phyloP scores from a whole-genome alignment of 2,888 invertebrate genomes.

The Reticulitermes lucifugus region DNA sequence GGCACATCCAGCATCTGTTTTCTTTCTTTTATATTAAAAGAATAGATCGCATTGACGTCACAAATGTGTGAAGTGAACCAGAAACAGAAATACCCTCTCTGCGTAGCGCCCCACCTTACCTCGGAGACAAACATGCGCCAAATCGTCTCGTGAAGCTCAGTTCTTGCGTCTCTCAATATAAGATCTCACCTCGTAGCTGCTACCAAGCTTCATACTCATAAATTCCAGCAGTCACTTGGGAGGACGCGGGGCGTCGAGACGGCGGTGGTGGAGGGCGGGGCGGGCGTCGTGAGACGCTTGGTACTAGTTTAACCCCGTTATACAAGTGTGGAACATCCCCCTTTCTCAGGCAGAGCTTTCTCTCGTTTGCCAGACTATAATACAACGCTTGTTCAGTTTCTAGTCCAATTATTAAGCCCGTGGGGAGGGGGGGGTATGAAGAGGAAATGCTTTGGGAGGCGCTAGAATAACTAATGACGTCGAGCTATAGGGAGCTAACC shows the following conservation, averaged over 20 bases:
- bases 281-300: constrained; percentile 10
- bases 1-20: too few species aligned
- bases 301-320: constrained; percentile 4
- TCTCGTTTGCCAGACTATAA: constrained; percentile 1
- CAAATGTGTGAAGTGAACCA: too few species aligned
- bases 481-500: neutral
- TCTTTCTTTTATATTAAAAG: too few species aligned
- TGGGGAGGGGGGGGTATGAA: neutral
- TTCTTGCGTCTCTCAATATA: neutral
- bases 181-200: neutral
- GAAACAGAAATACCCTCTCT: too few species aligned
- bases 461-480: constrained; percentile 33
- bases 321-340: constrained; percentile 18
- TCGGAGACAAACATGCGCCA: too few species aligned
- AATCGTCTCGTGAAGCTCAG: too few species aligned
- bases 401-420: constrained; percentile 30
- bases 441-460: constrained; percentile 5
- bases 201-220: neutral
- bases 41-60: too few species aligned
- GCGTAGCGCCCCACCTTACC: too few species aligned
- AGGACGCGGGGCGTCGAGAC: neutral
- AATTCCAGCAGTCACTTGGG: constrained; percentile 18
- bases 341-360: constrained; percentile 6
- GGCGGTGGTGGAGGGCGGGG: constrained; percentile 4
- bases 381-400: constrained; percentile 24